Evolutionary conservation across 2,113 vertebrate species (phyloP), one percentile per base, ranked within the genome.

Genomic region (Lynx canadensis): DNA sequence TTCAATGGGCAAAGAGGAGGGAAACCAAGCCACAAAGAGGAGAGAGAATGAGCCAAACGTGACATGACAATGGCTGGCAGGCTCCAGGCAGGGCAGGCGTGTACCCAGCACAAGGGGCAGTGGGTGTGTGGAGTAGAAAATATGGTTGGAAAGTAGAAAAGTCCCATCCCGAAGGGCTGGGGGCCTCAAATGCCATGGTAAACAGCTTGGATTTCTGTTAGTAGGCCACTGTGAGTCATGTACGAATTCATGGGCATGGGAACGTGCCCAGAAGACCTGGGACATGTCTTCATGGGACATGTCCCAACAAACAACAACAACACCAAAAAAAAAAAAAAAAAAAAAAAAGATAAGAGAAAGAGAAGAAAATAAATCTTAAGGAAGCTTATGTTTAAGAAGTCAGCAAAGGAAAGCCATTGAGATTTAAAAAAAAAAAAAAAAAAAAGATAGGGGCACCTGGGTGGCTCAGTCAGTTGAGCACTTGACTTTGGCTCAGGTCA

Each of bases 31-130:
- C 27, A 66, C 29, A 57, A 29, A 45, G 16, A 89, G 63, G 36
- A 65, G 78, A 52, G n/a, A 86, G 27, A 71, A 25, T 19, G 71
- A 65, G 27, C 0, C 12, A 21, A 55, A 38, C 12, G 0, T 31
- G 23, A 12, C 10, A 0, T 31, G 16, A 27, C 2, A 16, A 33
- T 0, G 12, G 23, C 5, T 38, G 3, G 21, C 4, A 60, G 52
- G 84, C 23, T 52, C 89, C 18, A 10, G 73, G 45, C 48, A 21
- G 9, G 7, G 27, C 9, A 4, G 63, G 15, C 0, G 4, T 1
- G 13, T 8, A 41, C 19, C 9, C 57, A 25, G 33, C 60, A 7
- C 7, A 5, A 36, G 5, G 11, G 2, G 25, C 52, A 57, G 29
- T 31, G 8, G 11, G 5, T 1, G 25, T 3, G 2, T 6, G 4